Base-by-base conservation (phyloP, 2,113 vertebrate species). In the Malurus melanocephalus region DNA sequence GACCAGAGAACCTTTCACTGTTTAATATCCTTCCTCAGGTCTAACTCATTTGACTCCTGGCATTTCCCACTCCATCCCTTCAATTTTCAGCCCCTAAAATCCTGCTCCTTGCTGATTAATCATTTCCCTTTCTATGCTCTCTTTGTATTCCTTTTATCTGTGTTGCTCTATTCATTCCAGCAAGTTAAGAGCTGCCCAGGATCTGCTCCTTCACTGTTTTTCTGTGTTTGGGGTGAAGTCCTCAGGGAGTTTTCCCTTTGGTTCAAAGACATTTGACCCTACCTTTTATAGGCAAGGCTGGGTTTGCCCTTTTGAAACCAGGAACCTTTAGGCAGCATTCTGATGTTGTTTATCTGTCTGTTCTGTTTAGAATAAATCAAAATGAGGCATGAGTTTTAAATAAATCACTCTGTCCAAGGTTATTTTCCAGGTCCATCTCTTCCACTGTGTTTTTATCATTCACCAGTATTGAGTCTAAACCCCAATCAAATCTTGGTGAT, bases 21-120 rank as follows among this genome's bases (percentile, higher is more conserved):
- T 93, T 92, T 93, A 92, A 93, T 91, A 90, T 83, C 49, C 40
- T 87, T 92, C 40, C 46, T 55, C 16, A 27, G 56, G 19, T 92
- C 57, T 92, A 85, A 90, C 75, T 92, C 43, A 10, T 77, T 89
- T 85, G 74, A 94, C 23, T 51, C 82, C 52, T 83, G 89, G 40
- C 81, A 91, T 90, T 92, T 94, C 68, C 81, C 76, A 71, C 79
- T 95, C 46, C 13, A 38, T 74, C 52, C 43, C 42, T 71, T 85
- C 30, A 42, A 18, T 72, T 89, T 73, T 35, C 33, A 61, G 40
- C 8, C n/a, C 43, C 40, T 64, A 77, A 85, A 92, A 87, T 38
- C 0, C 30, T 69, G 9, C 12, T 60, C 43, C 85, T 65, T 83
- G 51, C 40, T 85, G 23, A 48, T 82, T 85, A 77, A 73, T 77